phyloP scores from a whole-genome alignment of 2,888 invertebrate genomes.

The Auanema sp. region DNA sequence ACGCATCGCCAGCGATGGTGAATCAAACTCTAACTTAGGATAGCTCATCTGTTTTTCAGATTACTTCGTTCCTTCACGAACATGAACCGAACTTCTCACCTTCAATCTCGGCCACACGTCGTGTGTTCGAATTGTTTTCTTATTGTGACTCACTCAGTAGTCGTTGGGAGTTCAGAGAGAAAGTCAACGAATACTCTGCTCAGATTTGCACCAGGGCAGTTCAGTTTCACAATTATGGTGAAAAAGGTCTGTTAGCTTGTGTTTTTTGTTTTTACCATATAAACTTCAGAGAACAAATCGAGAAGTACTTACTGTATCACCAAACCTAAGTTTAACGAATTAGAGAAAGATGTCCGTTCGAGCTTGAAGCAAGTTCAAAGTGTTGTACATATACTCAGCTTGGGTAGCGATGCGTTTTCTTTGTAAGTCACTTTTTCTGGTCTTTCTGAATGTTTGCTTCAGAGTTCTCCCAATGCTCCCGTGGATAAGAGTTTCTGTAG shows the following conservation, averaged over 20 bases:
- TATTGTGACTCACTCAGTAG: slow-evolving; percentile 6
- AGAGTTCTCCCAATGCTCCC: slow-evolving; percentile 12
- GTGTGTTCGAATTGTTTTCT: slow-evolving; percentile 6
- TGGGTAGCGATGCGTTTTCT: slow-evolving; percentile 2
- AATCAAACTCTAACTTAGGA: no score
- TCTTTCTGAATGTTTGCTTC: not conserved
- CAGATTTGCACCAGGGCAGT: slow-evolving; percentile 14
- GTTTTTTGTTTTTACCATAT: no score
- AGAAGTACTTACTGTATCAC: not conserved
- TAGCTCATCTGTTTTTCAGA: not conserved
- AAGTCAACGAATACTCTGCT: not conserved
- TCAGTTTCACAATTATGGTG: slow-evolving; percentile 6
- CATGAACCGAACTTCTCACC: slow-evolving; percentile 13
- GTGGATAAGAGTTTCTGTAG: slow-evolving; percentile 4
- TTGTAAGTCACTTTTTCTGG: not conserved
- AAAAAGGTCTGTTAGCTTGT: no score
- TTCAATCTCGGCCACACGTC: slow-evolving; percentile 2
- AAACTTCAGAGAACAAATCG: no score
- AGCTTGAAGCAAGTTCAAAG: not conserved
- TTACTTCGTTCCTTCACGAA: slow-evolving; percentile 11
- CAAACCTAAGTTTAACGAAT: slow-evolving; percentile 3
- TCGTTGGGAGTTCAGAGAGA: slow-evolving; percentile 13
- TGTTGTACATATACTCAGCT: not conserved
- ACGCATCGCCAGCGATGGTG: no score
- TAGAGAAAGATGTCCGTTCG: slow-evolving; percentile 2